A percentile compares a stretch with the other conserved stretches of the same genome.
Evolutionary conservation across 2,888 invertebrate genomes (phyloP).

Genomic region (Apodemia duryi): DNA sequence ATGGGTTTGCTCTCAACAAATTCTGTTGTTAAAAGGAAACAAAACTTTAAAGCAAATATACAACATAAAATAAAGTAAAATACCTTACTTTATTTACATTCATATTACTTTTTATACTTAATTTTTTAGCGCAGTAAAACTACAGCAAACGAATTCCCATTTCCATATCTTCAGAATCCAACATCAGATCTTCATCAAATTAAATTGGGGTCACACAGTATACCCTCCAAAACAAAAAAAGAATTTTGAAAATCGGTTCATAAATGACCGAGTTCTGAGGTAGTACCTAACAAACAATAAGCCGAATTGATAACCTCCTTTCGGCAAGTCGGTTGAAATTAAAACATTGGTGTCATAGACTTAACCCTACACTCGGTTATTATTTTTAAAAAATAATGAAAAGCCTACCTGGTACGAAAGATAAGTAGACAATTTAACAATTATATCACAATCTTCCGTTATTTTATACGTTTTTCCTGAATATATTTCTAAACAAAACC

Average conservation of each 20-base stretch:
- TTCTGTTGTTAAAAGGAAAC: neutral
- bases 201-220: no score
- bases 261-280: no score
- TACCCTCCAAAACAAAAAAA: no score
- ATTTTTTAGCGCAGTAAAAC: neutral
- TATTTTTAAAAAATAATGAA: neutral
- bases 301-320: no score
- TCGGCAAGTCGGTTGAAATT: neutral
- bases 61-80: neutral
- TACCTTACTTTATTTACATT: neutral
- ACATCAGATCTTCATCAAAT: no score
- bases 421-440: slow-evolving; percentile 25
- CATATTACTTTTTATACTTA: neutral
- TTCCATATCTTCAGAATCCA: neutral
- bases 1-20: neutral
- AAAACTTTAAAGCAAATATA: neutral
- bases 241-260: no score
- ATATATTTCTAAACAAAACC: slow-evolving; percentile 27
- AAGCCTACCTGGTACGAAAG: slow-evolving; percentile 27
- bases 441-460: slow-evolving; percentile 27
- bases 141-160: neutral
- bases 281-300: no score
- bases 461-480: slow-evolving; percentile 23
- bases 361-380: no score
- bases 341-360: neutral